Evolutionary conservation across 2,797 vertebrate genomes (phyloP).

Genomic region (Galaxias olidus): DNA sequence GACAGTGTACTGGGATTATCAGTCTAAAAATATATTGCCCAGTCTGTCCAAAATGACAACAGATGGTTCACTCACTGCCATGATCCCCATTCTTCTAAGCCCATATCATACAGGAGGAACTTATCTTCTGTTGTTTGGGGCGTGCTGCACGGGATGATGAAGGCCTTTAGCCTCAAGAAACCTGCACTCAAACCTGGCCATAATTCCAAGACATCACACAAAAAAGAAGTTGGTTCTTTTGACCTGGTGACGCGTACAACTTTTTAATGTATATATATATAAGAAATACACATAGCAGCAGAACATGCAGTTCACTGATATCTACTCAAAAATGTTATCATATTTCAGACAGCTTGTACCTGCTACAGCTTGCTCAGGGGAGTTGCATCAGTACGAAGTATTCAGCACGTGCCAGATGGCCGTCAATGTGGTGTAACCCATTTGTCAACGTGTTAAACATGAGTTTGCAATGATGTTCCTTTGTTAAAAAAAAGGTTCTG

Average conservation of each 20-base stretch:
- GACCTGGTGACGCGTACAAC: neutral
- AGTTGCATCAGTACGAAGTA: constrained; percentile 43
- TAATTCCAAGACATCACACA: constrained; percentile 31
- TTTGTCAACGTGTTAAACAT: constrained; percentile 61
- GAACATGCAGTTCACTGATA: constrained; percentile 6
- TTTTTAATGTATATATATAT: neutral
- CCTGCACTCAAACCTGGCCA: constrained; percentile 50
- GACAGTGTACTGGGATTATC: constrained; percentile 16
- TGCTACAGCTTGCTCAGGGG: constrained; percentile 53
- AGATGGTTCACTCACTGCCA: constrained; percentile 43
- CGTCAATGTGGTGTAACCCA: constrained; percentile 48
- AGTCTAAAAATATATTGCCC: constrained; percentile 19
- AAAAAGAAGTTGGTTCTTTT: neutral
- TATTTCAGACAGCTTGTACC: constrained; percentile 47
- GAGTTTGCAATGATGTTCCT: constrained; percentile 50
- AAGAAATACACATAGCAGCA: neutral
- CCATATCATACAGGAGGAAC: constrained; percentile 64
- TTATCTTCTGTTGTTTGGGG: constrained; percentile 39
- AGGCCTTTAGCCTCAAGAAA: constrained; percentile 63
- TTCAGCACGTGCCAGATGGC: constrained; percentile 61
- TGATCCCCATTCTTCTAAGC: constrained; percentile 56
- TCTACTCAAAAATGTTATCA: constrained; percentile 27
- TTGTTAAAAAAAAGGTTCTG: constrained; percentile 59
- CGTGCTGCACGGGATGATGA: constrained; percentile 67
- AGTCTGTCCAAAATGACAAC: constrained; percentile 31